Base-by-base conservation (phyloP, 1,140 invertebrate species). In the Goniozus legneri region DNA sequence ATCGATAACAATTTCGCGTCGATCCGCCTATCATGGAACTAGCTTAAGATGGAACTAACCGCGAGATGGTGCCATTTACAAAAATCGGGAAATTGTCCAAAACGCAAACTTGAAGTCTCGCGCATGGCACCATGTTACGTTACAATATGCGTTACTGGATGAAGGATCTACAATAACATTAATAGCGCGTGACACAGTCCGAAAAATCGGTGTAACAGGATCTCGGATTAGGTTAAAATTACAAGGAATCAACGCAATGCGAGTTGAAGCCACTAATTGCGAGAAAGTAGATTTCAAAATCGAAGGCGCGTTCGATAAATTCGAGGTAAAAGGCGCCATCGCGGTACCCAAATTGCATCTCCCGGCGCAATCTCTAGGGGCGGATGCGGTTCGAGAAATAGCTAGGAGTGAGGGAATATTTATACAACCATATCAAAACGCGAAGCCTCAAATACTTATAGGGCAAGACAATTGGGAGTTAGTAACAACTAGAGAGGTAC, bases 121-220 rank as follows among this genome's bases (percentile, higher is more conserved):
- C n/a, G n/a, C n/a, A n/a, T n/a, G n/a, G n/a, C n/a, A n/a, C n/a
- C n/a, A n/a, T n/a, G n/a, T n/a, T n/a, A n/a, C n/a, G n/a, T n/a
- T n/a, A n/a, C n/a, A n/a, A 3, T 54, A 30, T 27, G 57, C 54
- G 1, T 24, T 60, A n/a, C 24, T 58, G 7, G 55, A 60, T 34
- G 58, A 57, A 18, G 58, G 58, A 16, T 60, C 55, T 1, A 55
- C 52, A 1, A 40, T 44, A 3, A 49, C 58, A n/a, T 38, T 60
- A 10, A 47, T 60, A 6, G 44, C 57, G 30, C 8, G 18, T 8
- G 32, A 42, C 2, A 20, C 47, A 1, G 44, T 51, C 44, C 6
- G 32, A 7, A 3, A 16, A 14, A 16, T 60, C 2, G 50, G 50
- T 8, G 35, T 47, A 7, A 15, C 37, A 10, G 56, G 50, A 8